Evolutionary conservation across 2,888 invertebrate genomes (phyloP), one percentile per base, ranked within the genome.

Genomic region (Drymonia ruficornis): DNA sequence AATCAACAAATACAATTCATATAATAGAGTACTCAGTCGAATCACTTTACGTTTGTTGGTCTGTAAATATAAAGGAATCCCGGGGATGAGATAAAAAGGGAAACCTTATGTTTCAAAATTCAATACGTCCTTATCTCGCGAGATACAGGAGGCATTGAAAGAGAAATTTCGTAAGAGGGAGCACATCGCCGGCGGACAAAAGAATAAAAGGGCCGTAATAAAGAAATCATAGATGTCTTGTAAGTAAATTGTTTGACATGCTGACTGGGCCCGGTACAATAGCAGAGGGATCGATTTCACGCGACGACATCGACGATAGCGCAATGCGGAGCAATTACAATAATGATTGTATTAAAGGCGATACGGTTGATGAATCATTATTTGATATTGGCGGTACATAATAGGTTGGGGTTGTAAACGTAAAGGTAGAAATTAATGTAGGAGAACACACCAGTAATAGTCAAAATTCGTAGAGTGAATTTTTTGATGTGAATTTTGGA

Each of bases 91-190:
- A 81, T 78, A 83, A 83, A 86, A 84, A 85, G 80, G 79, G 78
- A 81, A 81, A 81, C 80, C 80, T 78, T 83, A 81, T 83, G 84
- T 84, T 86, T 86, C 83, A 83, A 86, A 89, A 88, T 87, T 88
- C 84, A 87, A 88, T 89, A 87, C 85, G 79, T 81, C 72, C 79
- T 83, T 82, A 84, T 86, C 83, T 85, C 65, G 65, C 73, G 71
- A 74, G 78, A 79, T 78, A 74, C 76, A 76, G 73, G 72, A 78
- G 72, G 76, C 76, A 78, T 70, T 69, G 74, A 80, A 77, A 78
- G 75, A 73, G 76, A 76, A 81, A 80, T 80, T 76, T 77, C 80
- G 69, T 70, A 66, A 80, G 76, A 81, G 73, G 76, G 70, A 75
- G 67, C 72, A 74, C n/a, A 74, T 69, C 69, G 73, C 63, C 64